phyloP scores from a whole-genome alignment of 2,113 vertebrate species.

The Tinamus guttatus region DNA sequence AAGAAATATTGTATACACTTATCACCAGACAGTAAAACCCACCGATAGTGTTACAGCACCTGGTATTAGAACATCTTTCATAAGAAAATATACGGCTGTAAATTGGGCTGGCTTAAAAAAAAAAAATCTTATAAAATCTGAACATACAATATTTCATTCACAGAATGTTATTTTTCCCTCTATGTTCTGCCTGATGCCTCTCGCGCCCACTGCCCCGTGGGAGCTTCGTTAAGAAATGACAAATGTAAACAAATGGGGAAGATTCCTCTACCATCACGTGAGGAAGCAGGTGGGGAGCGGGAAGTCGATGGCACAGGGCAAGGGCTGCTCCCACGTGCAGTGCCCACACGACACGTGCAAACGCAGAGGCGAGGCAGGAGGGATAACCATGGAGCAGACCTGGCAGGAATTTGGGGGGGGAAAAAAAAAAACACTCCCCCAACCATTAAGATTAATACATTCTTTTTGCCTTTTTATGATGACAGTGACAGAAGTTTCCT shows the following conservation, averaged over 20 bases:
- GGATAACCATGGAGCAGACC: not conserved
- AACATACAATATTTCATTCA: constrained; percentile 83
- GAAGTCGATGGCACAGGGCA: not conserved
- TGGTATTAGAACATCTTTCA: constrained; percentile 78
- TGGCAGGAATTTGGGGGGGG: too few species aligned
- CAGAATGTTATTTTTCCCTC: constrained; percentile 75
- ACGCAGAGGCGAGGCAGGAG: rapidly evolving
- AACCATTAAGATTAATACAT: constrained; percentile 14
- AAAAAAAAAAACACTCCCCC: not conserved
- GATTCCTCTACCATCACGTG: not conserved
- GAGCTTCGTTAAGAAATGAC: constrained; percentile 48
- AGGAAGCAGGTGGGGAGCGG: not conserved
- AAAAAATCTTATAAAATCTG: constrained; percentile 80
- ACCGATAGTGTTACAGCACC: constrained; percentile 79
- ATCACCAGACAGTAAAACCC: constrained; percentile 77
- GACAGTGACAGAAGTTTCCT: not conserved
- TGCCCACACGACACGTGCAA: not conserved
- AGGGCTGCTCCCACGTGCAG: not conserved
- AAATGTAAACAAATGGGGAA: constrained; percentile 54
- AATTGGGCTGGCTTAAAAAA: constrained; percentile 79
- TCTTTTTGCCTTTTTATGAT: constrained; percentile 40
- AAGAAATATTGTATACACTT: constrained; percentile 78
- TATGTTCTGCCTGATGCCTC: constrained; percentile 77
- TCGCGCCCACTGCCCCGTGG: constrained; percentile 59
- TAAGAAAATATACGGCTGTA: constrained; percentile 85